These are phyloP conservation scores for Periophthalmus modestus DNA, from an alignment of 2,113 vertebrate genomes.

Conservation along the genomic window DNA sequence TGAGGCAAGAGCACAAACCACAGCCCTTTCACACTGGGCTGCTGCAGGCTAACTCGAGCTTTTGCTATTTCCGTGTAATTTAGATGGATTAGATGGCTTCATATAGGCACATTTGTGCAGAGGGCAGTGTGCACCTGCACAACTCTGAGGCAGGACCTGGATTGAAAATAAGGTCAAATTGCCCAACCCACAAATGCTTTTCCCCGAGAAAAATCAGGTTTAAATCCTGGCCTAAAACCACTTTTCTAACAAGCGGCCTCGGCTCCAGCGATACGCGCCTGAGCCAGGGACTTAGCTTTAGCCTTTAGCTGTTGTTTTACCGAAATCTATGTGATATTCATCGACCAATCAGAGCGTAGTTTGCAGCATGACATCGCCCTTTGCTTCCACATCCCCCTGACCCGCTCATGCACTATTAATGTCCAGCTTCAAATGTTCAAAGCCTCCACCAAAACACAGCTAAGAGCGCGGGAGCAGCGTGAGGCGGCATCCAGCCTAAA, in stretches of 20 bases:
- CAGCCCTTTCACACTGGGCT: not conserved
- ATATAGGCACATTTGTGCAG: not conserved
- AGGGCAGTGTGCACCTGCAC: not conserved
- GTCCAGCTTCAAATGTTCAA: conserved; percentile 5
- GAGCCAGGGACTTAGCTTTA: conserved; percentile 7
- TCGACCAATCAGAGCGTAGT: not conserved
- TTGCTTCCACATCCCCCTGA: not conserved
- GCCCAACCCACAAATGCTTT: not conserved
- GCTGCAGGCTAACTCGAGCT: not conserved
- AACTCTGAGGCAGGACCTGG: not conserved
- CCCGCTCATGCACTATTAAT: conserved; percentile 8
- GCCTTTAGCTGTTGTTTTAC: conserved; percentile 5
- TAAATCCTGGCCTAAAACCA: not conserved
- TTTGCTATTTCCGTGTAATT: not conserved
- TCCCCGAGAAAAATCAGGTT: not conserved
- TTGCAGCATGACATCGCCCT: not conserved
- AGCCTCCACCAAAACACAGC: not conserved
- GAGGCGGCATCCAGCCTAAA: not conserved
- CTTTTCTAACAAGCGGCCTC: not conserved
- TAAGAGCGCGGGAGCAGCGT: not conserved
- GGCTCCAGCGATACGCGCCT: not conserved
- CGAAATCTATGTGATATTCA: conserved; percentile 16
- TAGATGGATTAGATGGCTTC: not conserved
- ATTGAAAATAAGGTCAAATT: not conserved
- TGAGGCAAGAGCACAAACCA: not conserved